Conservation (phyloP, 2,888 invertebrate genomes). For the Spodoptera picta region DNA sequence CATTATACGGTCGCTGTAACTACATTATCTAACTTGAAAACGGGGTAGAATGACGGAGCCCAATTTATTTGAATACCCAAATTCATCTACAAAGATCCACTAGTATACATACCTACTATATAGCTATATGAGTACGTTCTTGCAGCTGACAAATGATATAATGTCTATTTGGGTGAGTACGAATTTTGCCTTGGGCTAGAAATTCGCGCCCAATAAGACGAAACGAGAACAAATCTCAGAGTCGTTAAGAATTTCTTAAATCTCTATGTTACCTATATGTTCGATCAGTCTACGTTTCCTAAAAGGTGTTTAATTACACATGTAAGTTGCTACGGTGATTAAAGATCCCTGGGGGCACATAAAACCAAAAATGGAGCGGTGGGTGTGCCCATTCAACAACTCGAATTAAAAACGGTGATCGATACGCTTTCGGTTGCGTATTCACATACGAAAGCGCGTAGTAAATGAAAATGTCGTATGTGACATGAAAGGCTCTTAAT, state of each 20-base stretch:
- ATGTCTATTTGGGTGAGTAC: constrained; percentile 11
- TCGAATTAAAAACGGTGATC: constrained; percentile 28
- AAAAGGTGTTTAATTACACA: constrained; percentile 25
- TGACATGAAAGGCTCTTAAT: neutral
- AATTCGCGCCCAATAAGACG: neutral
- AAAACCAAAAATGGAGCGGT: constrained; percentile 20
- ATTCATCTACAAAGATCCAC: constrained; percentile 5
- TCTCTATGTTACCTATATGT: neutral
- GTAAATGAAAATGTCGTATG: neutral
- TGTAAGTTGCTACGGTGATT: constrained; percentile 16
- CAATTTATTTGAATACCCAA: constrained; percentile 5
- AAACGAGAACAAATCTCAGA: neutral
- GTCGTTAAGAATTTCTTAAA: constrained; percentile 2
- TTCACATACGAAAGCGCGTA: constrained; percentile 1
- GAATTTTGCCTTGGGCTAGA: neutral
- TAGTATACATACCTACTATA: constrained; percentile 1
- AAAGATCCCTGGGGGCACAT: constrained; percentile 14
- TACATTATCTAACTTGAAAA: constrained; percentile 18
- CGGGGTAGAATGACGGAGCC: constrained; percentile 5
- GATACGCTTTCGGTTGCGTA: constrained; percentile 20
- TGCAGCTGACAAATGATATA: constrained; percentile 20
- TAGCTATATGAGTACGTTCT: neutral
- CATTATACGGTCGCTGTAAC: neutral
- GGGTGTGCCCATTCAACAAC: constrained; percentile 15
- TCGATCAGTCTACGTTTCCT: constrained; percentile 1